These are phyloP conservation scores for Physocephala rufipes DNA, from an alignment of 2,888 invertebrate genomes.

Conservation along the genomic window DNA sequence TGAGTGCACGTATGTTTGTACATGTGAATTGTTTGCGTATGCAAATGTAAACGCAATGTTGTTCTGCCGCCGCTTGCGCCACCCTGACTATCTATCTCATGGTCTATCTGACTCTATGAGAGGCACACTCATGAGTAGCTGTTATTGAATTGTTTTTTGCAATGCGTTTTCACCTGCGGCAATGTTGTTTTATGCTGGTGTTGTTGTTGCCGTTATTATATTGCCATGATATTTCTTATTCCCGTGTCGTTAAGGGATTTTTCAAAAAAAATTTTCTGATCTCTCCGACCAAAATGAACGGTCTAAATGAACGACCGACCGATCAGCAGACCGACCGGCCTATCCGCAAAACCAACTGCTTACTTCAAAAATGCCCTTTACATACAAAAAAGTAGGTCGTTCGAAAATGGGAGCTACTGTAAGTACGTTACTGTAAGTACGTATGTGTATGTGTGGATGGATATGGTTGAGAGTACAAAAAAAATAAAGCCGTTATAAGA, in stretches of 20 bases:
- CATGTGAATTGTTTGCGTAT: slow-evolving; percentile 6
- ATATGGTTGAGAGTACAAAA: not conserved
- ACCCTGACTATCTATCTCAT: no score
- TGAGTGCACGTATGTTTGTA: slow-evolving; percentile 28
- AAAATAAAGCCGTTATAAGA: not conserved
- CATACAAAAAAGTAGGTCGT: slow-evolving; percentile 16
- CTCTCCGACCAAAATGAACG: not conserved
- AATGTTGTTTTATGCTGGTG: slow-evolving; percentile 16
- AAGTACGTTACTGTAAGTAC: not conserved
- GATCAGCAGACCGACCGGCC: not conserved
- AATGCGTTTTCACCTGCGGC: not conserved
- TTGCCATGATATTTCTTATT: not conserved
- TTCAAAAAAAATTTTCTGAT: slow-evolving; percentile 1
- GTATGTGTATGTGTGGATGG: not conserved
- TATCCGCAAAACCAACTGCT: no score
- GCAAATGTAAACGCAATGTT: no score
- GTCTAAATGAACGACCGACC: not conserved
- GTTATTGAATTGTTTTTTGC: slow-evolving; percentile 27
- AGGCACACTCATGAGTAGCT: slow-evolving; percentile 21
- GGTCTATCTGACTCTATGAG: no score
- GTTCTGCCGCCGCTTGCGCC: no score
- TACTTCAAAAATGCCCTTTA: not conserved
- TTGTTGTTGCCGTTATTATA: slow-evolving; percentile 23
- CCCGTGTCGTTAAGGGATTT: slow-evolving; percentile 20
- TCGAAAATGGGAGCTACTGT: not conserved